Evolutionary conservation across 2,888 invertebrate genomes (phyloP), one percentile per base, ranked within the genome.

Genomic region (Lithophane socia): DNA sequence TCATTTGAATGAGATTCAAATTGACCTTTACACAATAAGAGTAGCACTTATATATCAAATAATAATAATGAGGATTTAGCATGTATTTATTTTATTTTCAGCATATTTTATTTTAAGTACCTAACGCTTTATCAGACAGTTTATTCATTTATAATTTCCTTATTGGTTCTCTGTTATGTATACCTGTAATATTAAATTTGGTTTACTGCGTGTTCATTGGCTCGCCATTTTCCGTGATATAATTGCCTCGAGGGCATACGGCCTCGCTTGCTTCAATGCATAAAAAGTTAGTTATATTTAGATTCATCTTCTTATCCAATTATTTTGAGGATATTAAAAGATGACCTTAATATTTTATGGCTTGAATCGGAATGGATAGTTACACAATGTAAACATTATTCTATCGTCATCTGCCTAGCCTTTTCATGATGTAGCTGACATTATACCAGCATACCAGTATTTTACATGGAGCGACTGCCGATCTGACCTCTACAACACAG

Each of bases 141-240:
- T 77, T 37, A 68, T 61, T 61, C 54, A 68, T 77, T 47, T 18
- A 18, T 29, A 16, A 29, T 60, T 29, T 77, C 47, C 47, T 68
- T 69, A 56, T 77, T 56, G 24, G 13, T 13, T 69, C 64, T 44
- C 37, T 42, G 29, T 60, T 49, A 49, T 49, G 13, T 24, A 37
- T 63, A n/a, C 61, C 58, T 37, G 47, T 18, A 67, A 63, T 69
- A 77, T 69, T 42, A 18, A 29, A 70, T 10, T 29, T 70, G 56
- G 47, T 56, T 79, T 63, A 42, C 70, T 49, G 21, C 37, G 63
- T 70, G 79, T 47, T 79, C 70, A 79, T 70, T 49, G 79, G 47
- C 42, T 70, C 70, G 47, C 56, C 49, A 29, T 63, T 42, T 69
- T 63, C 47, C 47, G 54, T 49, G 37, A 70, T 24, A 69, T 0